Conservation (phyloP, 2,797 vertebrate genomes). For the Amniataba percoides region DNA sequence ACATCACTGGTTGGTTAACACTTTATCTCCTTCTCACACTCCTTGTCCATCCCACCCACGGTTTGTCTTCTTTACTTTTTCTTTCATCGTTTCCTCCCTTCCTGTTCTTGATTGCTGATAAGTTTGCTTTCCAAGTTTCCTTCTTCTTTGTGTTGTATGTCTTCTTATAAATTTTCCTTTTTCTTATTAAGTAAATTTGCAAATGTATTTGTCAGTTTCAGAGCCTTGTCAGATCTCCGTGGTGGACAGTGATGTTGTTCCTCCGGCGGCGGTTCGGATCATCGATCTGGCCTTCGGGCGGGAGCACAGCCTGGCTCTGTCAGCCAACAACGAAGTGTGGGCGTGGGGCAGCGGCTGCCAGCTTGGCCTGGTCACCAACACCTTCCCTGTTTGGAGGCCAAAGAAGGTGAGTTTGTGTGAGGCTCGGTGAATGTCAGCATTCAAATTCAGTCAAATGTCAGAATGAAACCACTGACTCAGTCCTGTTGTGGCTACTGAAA, state of each 20-base stretch:
- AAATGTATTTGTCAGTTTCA: constrained; percentile 70
- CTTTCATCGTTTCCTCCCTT: not conserved
- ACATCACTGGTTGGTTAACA: constrained; percentile 67
- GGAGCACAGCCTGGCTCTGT: constrained; percentile 93
- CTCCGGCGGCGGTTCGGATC: constrained; percentile 86
- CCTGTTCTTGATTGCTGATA: not conserved
- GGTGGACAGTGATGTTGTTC: constrained; percentile 89
- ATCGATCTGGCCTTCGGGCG: constrained; percentile 93
- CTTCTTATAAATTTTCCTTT: not conserved
- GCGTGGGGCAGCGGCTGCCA: constrained; percentile 98
- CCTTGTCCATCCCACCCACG: not conserved
- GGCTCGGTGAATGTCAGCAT: not conserved
- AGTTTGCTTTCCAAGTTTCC: not conserved
- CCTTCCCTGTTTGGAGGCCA: constrained; percentile 92
- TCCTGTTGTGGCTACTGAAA: not conserved
- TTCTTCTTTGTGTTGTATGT: not conserved
- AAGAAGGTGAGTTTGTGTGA: constrained; percentile 84
- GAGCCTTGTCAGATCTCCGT: constrained; percentile 88
- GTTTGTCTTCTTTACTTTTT: not conserved
- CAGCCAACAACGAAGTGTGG: constrained; percentile 93
- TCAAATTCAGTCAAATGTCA: constrained; percentile 12
- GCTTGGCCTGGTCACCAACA: constrained; percentile 92
- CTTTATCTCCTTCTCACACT: not conserved
- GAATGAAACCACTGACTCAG: not conserved
- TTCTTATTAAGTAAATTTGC: not conserved